These are phyloP conservation scores for Fissipunctia ypsillon DNA, from an alignment of 2,888 invertebrate species.

Conservation along the genomic window DNA sequence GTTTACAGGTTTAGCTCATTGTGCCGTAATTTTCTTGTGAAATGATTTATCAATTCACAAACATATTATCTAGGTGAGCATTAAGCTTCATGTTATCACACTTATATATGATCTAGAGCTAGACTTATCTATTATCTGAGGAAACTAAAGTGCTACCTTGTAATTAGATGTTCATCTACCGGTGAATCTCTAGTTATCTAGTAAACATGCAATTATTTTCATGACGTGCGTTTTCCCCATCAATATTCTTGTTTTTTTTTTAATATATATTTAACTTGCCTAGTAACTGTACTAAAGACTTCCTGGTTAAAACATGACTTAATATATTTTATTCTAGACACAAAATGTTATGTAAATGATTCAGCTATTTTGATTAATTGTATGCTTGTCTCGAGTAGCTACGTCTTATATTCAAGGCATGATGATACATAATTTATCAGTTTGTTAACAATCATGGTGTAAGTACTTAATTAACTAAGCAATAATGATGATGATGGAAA, in stretches of 20 bases:
- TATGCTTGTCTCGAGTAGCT: constrained; percentile 7
- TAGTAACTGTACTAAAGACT: not conserved
- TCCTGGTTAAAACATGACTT: constrained; percentile 38
- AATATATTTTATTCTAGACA: not conserved
- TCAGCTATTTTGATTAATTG: constrained; percentile 8
- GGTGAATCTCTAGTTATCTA: not conserved
- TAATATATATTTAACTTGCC: not conserved
- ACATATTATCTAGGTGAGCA: too few relatives aligned
- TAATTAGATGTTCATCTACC: not conserved
- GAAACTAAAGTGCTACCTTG: not conserved
- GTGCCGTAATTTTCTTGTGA: not conserved
- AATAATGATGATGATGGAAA: not conserved
- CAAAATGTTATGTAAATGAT: constrained; percentile 10
- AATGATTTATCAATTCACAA: not conserved
- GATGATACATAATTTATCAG: constrained; percentile 21
- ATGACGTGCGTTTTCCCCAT: not conserved
- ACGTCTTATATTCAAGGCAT: not conserved
- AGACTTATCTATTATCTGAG: not conserved
- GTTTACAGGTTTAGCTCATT: not conserved
- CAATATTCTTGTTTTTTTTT: not conserved
- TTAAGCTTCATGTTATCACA: not conserved
- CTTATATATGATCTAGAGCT: not conserved
- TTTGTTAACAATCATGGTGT: not conserved
- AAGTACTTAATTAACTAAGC: too few relatives aligned
- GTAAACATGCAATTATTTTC: not conserved